These are phyloP conservation scores for Sebastes trivittatus DNA, from an alignment of 2,797 vertebrate genomes.

Conservation along the genomic window DNA sequence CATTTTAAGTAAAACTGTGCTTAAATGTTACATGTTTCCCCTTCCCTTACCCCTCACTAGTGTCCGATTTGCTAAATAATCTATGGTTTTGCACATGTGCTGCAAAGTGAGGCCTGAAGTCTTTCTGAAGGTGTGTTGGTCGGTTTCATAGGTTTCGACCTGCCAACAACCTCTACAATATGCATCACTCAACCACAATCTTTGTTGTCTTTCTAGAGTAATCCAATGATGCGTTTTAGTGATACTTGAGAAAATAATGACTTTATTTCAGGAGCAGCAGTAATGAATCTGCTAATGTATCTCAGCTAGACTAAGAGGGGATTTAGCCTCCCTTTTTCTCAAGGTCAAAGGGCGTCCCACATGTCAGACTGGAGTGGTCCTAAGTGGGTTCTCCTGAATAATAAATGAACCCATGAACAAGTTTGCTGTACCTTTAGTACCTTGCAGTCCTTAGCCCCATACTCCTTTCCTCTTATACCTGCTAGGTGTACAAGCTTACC, in stretches of 20 bases:
- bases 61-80: conserved; percentile 93
- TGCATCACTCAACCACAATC: conserved; percentile 89
- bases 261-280: conserved; percentile 84
- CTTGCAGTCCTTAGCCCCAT: conserved; percentile 83
- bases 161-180: conserved; percentile 87
- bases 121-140: conserved; percentile 70
- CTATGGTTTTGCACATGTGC: conserved; percentile 95
- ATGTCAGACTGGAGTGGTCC: conserved; percentile 86
- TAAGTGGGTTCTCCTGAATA: conserved; percentile 72
- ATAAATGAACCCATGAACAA: conserved; percentile 91
- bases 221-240: conserved; percentile 95
- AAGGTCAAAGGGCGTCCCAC: conserved; percentile 87
- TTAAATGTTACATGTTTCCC: conserved; percentile 94
- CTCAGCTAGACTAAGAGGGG: conserved; percentile 59
- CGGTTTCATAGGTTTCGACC: conserved; percentile 88
- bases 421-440: conserved; percentile 88
- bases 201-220: conserved; percentile 90
- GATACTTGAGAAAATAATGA: conserved; percentile 76
- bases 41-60: conserved; percentile 84
- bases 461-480: conserved; percentile 84
- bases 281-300: conserved; percentile 84
- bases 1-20: conserved; percentile 93
- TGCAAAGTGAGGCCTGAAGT: conserved; percentile 90
- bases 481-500: conserved; percentile 83
- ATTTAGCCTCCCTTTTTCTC: conserved; percentile 73